Evolutionary conservation across 2,797 vertebrate genomes (phyloP), one percentile per base, ranked within the genome.

Genomic region (Naso thynnoides): DNA sequence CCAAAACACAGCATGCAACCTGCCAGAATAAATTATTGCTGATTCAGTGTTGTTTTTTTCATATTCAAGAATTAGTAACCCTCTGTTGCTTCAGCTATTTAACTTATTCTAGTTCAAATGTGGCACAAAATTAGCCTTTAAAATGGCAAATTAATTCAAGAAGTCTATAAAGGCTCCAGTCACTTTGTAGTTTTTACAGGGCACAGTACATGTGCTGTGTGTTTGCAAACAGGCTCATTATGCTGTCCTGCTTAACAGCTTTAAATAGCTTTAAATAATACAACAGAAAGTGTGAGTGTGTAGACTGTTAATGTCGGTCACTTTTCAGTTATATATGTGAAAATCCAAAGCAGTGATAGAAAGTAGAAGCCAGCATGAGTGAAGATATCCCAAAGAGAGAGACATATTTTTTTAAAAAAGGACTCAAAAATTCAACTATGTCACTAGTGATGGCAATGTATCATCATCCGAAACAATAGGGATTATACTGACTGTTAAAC

Each of bases 1-100:
- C 98, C 98, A 79, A 99, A 95, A 92, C 98, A 98, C 91, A 99
- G 94, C 96, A 98, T 98, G 90, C 97, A 99, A 70, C 98, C 98
- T 99, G 91, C 39, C 41, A 68, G 69, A 41, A 65, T 21, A 21
- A 8, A 29, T 42, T 24, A 52, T n/a, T 42, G 1, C 14, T 19
- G 9, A 48, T 54, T 27, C 23, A 48, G 8, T 14, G 9, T 13
- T 49, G 4, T 7, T 3, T 54, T 31, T n/a, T 31, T 36, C 2
- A 54, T 47, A 18, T 39, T 48, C 4, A 27, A 18, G 42, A 5
- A 39, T 45, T 36, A 54, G 0, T 38, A 39, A 10, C 7, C 45
- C 24, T 38, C 3, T 29, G 29, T 33, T 29, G 27, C 2, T 31
- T 62, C 18, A 59, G 4, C 23, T 8, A n/a, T 29, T 23, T 1